phyloP scores from a whole-genome alignment of 2,797 vertebrate genomes.

The Sebastes steindachneri region DNA sequence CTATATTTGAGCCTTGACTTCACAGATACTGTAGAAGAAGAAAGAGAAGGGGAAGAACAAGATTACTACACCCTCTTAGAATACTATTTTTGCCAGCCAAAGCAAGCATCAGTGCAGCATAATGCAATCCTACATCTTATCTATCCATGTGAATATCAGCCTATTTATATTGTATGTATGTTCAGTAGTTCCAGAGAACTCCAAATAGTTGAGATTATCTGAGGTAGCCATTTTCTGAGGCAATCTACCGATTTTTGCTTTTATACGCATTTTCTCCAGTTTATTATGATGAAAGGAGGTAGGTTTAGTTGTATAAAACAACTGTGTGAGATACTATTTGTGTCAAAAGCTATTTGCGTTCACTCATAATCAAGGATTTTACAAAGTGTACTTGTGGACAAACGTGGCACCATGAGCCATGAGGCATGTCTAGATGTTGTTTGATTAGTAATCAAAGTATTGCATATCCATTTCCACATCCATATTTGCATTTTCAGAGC shows the following conservation, averaged over 20 bases:
- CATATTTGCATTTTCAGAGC: no score
- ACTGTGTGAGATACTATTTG: neutral
- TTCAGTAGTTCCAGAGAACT: neutral
- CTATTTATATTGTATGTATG: neutral
- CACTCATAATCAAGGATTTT: neutral
- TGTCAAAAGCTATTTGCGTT: neutral
- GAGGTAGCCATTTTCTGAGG: neutral
- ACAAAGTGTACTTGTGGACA: neutral
- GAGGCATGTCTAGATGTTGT: neutral
- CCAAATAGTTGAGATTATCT: neutral
- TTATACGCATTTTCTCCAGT: neutral
- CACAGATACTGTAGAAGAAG: no score
- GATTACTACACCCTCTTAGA: no score
- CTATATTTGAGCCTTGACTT: no score
- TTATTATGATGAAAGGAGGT: neutral
- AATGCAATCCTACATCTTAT: neutral
- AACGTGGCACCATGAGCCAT: neutral
- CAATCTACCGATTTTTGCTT: neutral
- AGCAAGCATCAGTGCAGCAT: no score
- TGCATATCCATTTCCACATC: neutral
- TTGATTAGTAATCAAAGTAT: neutral
- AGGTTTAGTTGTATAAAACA: neutral
- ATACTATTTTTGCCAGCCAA: no score
- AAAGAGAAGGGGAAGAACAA: no score
- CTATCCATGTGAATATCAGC: neutral